Conservation (phyloP, 2,888 invertebrate genomes). For the Chymomyza caudatula region DNA sequence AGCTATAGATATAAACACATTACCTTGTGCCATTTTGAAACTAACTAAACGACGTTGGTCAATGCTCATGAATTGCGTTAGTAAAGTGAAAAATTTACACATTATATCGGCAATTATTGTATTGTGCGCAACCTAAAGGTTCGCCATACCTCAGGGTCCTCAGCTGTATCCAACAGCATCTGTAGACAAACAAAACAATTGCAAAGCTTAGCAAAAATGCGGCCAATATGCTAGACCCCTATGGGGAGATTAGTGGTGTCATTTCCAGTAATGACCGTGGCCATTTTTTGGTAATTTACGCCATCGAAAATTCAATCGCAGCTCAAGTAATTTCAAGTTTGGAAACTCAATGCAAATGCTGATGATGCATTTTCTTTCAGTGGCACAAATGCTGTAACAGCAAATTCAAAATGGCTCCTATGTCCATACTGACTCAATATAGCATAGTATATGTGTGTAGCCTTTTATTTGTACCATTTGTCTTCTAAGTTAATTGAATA, state of each 20-base stretch:
- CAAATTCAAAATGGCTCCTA: constrained; percentile 69
- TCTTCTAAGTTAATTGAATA: constrained; percentile 69
- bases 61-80: constrained; percentile 40
- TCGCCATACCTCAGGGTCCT: constrained; percentile 24
- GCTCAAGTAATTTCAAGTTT: constrained; percentile 63
- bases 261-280: constrained; percentile 56
- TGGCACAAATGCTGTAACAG: constrained; percentile 57
- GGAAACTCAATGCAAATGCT: constrained; percentile 65
- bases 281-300: constrained; percentile 69
- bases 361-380: constrained; percentile 70
- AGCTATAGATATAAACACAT: too few species aligned
- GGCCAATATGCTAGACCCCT: too few species aligned
- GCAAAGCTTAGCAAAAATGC: constrained; percentile 59
- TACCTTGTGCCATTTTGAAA: background rate
- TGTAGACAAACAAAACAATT: constrained; percentile 52
- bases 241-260: constrained; percentile 58
- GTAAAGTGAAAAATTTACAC: constrained; percentile 65
- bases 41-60: background rate
- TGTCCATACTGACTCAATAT: background rate
- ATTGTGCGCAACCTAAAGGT: constrained; percentile 16
- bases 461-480: constrained; percentile 63
- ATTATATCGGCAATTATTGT: constrained; percentile 53
- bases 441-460: background rate
- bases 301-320: constrained; percentile 13
- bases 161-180: background rate